phyloP scores from a whole-genome alignment of 2,888 invertebrate genomes.

The Xylocampa areola region DNA sequence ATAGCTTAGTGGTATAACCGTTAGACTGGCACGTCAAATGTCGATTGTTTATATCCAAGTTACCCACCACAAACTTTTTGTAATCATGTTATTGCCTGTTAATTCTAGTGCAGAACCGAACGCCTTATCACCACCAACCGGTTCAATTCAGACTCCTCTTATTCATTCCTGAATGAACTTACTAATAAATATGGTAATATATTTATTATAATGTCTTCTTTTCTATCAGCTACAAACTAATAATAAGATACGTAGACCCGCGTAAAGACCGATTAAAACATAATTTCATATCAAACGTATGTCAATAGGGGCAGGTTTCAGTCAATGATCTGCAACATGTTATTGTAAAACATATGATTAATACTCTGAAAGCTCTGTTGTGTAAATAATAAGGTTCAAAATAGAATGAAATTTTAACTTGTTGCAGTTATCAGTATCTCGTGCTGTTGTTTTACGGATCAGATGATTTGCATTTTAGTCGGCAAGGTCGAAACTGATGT shows the following conservation, averaged over 20 bases:
- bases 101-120: too few species aligned
- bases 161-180: not conserved
- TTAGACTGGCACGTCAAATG: too few species aligned
- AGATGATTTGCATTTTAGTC: slow-evolving; percentile 32
- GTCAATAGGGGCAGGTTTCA: slow-evolving; percentile 65
- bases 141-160: not conserved
- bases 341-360: slow-evolving; percentile 50
- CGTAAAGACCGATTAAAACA: slow-evolving; percentile 46
- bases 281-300: slow-evolving; percentile 50
- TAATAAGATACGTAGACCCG: slow-evolving; percentile 14
- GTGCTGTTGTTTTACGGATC: slow-evolving; percentile 52
- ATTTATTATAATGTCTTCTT: not conserved
- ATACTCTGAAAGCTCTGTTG: slow-evolving; percentile 4
- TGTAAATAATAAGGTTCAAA: slow-evolving; percentile 2
- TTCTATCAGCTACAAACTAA: slow-evolving; percentile 10
- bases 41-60: too few species aligned
- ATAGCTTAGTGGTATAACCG: too few species aligned
- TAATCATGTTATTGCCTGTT: too few species aligned
- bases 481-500: slow-evolving; percentile 17
- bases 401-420: slow-evolving; percentile 4
- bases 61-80: too few species aligned
- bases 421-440: slow-evolving; percentile 45
- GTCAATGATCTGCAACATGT: slow-evolving; percentile 66
- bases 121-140: too few species aligned
- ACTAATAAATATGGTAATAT: not conserved